Base-by-base conservation (phyloP, 2,888 invertebrate genomes). In the Podabrus alpinus region DNA sequence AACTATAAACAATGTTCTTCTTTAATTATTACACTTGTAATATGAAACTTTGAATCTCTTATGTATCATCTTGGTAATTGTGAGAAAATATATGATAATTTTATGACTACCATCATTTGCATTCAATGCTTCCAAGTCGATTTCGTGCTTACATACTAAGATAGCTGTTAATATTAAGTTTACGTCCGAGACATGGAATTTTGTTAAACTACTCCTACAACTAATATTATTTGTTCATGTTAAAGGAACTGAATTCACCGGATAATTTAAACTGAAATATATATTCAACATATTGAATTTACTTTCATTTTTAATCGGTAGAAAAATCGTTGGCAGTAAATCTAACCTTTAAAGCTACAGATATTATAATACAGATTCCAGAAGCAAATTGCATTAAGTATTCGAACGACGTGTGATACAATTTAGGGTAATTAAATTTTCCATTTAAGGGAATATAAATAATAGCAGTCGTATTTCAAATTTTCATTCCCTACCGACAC, bases 61-160 rank as follows among this genome's bases (percentile, higher is more conserved):
- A 67, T 25, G 9, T 67, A 67, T 67, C 16, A 11, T 24, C 24
- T 24, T n/a, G 67, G 67, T 67, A 75, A 75, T 75, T 75, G 75
- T 75, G 68, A 75, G 75, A 75, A 72, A 75, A 75, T 75, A 66
- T 72, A 75, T 72, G 75, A 71, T 71, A 75, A 75, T 75, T 75
- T 75, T 75, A 75, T 75, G 71, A 75, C 75, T 72, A 72, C 71
- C 69, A 69, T 62, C 19, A 75, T 75, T 75, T 75, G 72, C 75
- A 75, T 75, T 75, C 75, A 71, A 75, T 75, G 75, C 73, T 60
- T 68, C 62, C 71, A 66, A 59, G 59, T 25, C 59, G 68, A 72
- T 67, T 75, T 72, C 69, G 69, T 71, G 69, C 71, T 70, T 69
- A 69, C 64, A 71, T 61, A 69, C 71, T 29, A 66, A 69, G 29